Conservation (phyloP, 2,797 vertebrate species). For the Myotis planiceps region DNA sequence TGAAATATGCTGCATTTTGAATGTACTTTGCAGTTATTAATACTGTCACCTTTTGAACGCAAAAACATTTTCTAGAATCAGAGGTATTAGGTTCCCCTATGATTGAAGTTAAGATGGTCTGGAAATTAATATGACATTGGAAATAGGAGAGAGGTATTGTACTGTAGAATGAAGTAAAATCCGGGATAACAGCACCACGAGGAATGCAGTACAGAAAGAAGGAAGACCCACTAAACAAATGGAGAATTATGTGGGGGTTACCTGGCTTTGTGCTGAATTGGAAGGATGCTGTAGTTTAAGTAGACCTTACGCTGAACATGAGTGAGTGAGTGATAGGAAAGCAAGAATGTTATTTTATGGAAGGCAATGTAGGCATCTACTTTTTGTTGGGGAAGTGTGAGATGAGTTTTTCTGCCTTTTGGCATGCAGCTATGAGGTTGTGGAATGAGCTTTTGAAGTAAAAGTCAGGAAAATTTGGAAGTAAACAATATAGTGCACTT, state of each 20-base stretch:
- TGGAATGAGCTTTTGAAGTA: neutral
- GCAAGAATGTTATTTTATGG: slow-evolving; percentile 36
- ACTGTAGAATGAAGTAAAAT: slow-evolving; percentile 9
- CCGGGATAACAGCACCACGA: neutral
- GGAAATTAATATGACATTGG: neutral
- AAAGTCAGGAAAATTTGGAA: neutral
- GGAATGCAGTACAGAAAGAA: neutral
- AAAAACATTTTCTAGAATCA: neutral
- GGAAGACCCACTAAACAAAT: neutral
- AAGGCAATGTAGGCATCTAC: neutral
- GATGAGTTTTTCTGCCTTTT: slow-evolving; percentile 18
- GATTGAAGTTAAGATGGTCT: slow-evolving; percentile 1
- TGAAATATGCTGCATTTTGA: neutral
- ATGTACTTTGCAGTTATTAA: neutral
- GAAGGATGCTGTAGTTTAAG: neutral
- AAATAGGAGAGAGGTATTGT: neutral
- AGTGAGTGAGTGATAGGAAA: neutral
- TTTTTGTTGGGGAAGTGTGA: slow-evolving; percentile 1
- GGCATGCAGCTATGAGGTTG: neutral
- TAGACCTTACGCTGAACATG: neutral
- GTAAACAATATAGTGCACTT: neutral
- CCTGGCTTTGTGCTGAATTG: neutral
- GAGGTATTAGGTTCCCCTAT: neutral
- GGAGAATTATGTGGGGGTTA: neutral
- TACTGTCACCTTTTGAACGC: slow-evolving; percentile 14